A percentile compares a stretch with the other conserved stretches of the same genome.
Conservation (phyloP, 1,140 invertebrate genomes). For the Cotesia chilonis region DNA sequence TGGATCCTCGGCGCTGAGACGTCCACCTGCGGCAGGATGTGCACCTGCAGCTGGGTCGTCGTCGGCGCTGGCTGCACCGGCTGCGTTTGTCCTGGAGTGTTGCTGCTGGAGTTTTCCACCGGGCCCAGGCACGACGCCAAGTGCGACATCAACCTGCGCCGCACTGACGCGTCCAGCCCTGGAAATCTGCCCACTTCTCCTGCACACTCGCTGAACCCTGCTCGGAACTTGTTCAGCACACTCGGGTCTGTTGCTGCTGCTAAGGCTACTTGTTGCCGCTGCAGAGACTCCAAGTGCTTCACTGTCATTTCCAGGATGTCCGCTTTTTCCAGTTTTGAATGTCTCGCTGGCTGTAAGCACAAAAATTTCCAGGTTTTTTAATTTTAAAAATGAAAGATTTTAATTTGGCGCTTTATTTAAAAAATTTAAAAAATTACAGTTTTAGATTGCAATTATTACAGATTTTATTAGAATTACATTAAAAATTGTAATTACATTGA, state of each 20-base stretch:
- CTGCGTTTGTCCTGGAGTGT: slow-evolving; percentile 21
- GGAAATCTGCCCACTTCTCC: slow-evolving; percentile 82
- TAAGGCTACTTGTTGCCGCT: slow-evolving; percentile 77
- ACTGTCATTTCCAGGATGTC: slow-evolving; percentile 97
- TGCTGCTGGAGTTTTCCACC: slow-evolving; percentile 52
- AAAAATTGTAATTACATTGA: no score
- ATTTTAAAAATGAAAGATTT: not conserved
- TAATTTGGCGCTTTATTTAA: not conserved
- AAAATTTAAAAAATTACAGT: no score
- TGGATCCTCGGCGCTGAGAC: slow-evolving; percentile 55
- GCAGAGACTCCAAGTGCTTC: slow-evolving; percentile 86
- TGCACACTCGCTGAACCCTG: slow-evolving; percentile 89
- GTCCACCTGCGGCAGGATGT: slow-evolving; percentile 61
- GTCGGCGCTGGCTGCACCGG: slow-evolving; percentile 53
- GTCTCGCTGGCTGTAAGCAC: slow-evolving; percentile 80
- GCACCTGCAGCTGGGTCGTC: slow-evolving; percentile 61
- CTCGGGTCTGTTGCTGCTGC: slow-evolving; percentile 80
- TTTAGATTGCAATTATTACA: no score
- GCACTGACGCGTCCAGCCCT: slow-evolving; percentile 75
- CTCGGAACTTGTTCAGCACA: slow-evolving; percentile 83
- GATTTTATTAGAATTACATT: no score
- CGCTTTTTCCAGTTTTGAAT: slow-evolving; percentile 95
- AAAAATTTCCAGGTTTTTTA: slow-evolving; percentile 17
- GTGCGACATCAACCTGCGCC: slow-evolving; percentile 77
- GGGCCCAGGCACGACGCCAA: slow-evolving; percentile 73